Base-by-base conservation (phyloP, 2,888 invertebrate species). In the Ramazzottius varieornatus region DNA sequence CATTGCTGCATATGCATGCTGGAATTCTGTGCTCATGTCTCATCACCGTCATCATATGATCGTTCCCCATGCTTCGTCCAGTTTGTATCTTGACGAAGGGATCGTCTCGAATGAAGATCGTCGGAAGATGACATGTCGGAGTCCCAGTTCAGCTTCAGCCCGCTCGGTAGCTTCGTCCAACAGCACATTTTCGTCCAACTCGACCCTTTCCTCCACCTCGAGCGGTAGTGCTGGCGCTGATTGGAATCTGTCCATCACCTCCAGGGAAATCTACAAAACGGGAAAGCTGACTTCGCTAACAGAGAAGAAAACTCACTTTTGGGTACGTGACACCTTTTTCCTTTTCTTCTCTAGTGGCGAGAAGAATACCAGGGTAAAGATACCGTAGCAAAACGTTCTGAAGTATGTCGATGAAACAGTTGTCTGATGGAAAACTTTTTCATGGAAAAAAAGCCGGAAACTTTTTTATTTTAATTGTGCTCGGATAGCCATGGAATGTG, bases 101-200 rank as follows among this genome's bases (percentile, higher is more conserved):
- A n/a, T n/a, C n/a, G n/a, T n/a, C n/a, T n/a, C n/a, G n/a, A n/a
- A n/a, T n/a, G n/a, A n/a, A n/a, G n/a, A n/a, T n/a, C n/a, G n/a
- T n/a, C 40, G 54, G n/a, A 54, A 54, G 29, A 54, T 54, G 54
- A 54, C 54, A 54, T 54, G 54, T 54, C 54, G 54, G 4, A 54
- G 16, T 16, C 54, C 54, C n/a, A 54, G 54, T 29, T 54, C 54
- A 8, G 54, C 54, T 8, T 54, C 54, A 4, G 24, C n/a, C 29
- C 20, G 29, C 20, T 54, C n/a, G n/a, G n/a, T n/a, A n/a, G n/a
- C 54, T 29, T 24, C 54, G 20, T 8, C 4, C 54, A 54, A 24
- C 54, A 20, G 40, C 40, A 20, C 20, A 20, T 40, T 20, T 40
- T 40, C 40, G 8, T 40, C 20, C 8, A 13, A 8, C 40, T 8